phyloP scores from a whole-genome alignment of 2,113 vertebrate genomes.

The Nothoprocta pentlandii region DNA sequence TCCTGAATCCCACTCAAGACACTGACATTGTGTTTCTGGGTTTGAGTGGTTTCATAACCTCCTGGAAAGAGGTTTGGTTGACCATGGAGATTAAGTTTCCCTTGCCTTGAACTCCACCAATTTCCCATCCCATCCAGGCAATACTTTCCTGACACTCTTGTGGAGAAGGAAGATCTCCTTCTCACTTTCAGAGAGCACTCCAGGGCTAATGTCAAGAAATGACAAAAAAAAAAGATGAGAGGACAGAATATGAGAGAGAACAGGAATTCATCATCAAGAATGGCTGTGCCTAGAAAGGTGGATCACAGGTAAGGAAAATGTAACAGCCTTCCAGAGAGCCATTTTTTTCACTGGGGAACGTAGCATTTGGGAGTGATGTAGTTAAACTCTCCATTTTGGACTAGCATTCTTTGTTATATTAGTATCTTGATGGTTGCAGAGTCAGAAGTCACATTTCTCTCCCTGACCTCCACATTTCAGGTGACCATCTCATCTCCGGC shows the following conservation, averaged over 20 bases:
- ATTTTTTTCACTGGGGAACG: constrained; percentile 46
- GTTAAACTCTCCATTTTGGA: constrained; percentile 4
- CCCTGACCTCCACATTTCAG: constrained; percentile 25
- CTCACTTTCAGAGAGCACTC: neutral
- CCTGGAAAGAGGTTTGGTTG: neutral
- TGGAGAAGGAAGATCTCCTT: neutral
- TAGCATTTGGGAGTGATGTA: neutral
- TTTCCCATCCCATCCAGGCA: neutral
- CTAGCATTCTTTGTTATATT: constrained; percentile 18
- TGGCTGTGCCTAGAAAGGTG: neutral
- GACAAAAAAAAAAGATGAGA: neutral
- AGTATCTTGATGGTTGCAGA: neutral
- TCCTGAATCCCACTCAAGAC: neutral
- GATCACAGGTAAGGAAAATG: neutral
- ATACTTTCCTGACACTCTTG: neutral
- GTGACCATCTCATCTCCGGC: neutral
- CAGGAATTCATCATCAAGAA: neutral
- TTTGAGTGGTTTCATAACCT: neutral
- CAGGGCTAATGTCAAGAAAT: neutral
- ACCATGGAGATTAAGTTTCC: neutral
- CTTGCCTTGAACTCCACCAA: neutral
- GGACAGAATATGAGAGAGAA: neutral
- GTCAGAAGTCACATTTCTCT: constrained; percentile 16
- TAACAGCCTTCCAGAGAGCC: constrained; percentile 30
- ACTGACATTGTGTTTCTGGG: neutral